phyloP scores from a whole-genome alignment of 2,113 vertebrate genomes.

The Oryzias melastigma region DNA sequence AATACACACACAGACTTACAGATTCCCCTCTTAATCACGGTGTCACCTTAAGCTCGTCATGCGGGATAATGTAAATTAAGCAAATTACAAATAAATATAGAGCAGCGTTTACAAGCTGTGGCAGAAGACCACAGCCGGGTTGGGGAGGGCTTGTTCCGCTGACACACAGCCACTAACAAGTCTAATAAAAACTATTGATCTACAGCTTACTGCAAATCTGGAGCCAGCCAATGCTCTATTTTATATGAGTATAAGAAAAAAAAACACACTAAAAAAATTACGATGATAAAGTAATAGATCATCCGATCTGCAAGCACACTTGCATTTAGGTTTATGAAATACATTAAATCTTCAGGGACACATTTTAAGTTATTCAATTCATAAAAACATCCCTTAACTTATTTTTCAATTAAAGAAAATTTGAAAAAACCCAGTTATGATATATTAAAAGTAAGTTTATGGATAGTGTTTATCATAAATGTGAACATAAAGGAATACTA shows the following conservation, averaged over 20 bases:
- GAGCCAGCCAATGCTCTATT: slow-evolving; percentile 14
- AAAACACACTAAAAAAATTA: neutral
- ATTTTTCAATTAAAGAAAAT: too few species aligned
- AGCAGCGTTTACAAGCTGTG: slow-evolving; percentile 50
- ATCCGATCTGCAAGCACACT: too few species aligned
- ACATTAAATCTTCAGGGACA: too few species aligned
- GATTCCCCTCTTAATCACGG: slow-evolving; percentile 26
- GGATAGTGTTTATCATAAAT: too few species aligned
- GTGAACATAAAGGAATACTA: too few species aligned
- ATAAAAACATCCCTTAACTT: too few species aligned
- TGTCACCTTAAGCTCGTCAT: slow-evolving; percentile 69
- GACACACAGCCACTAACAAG: slow-evolving; percentile 40
- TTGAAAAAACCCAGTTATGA: too few species aligned
- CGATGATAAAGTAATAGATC: too few species aligned
- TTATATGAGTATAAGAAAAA: slow-evolving; percentile 24
- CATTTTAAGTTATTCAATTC: too few species aligned
- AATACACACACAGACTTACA: neutral
- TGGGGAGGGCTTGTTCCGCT: slow-evolving; percentile 45
- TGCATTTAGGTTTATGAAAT: too few species aligned
- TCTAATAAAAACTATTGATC: slow-evolving; percentile 60
- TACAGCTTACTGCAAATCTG: slow-evolving; percentile 45
- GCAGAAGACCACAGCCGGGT: slow-evolving; percentile 19
- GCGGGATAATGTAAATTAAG: slow-evolving; percentile 71
- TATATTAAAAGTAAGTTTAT: too few species aligned
- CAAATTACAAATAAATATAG: slow-evolving; percentile 67